These are phyloP conservation scores for Caenorhabditis inopinata DNA, from an alignment of 1,140 invertebrate species.

Conservation along the genomic window DNA sequence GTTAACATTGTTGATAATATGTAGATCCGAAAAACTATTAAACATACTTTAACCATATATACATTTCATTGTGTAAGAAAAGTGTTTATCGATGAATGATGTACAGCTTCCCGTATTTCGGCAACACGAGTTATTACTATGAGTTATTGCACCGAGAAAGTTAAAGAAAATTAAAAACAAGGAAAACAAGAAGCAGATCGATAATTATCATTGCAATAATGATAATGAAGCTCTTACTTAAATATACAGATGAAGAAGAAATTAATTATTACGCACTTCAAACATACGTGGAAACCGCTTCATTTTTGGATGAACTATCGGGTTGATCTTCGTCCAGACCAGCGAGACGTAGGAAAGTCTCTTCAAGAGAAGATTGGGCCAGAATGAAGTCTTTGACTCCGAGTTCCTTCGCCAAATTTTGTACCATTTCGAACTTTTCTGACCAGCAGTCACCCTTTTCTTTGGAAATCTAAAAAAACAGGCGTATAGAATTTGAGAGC, in stretches of 20 bases:
- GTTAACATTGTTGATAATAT: neutral
- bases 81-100: neutral
- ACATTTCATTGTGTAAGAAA: neutral
- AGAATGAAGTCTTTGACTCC: conserved; percentile 35
- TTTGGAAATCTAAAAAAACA: conserved; percentile 19
- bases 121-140: conserved; percentile 24
- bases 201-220: neutral
- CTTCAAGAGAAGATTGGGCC: conserved; percentile 37
- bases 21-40: too few species aligned
- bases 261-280: neutral
- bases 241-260: too few species aligned
- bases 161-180: neutral
- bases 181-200: neutral
- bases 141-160: neutral
- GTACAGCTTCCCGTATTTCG: neutral
- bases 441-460: conserved; percentile 22
- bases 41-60: too few species aligned
- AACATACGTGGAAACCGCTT: neutral
- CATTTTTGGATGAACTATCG: neutral
- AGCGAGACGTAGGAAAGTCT: conserved; percentile 23
- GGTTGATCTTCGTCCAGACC: conserved; percentile 20
- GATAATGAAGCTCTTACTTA: too few species aligned
- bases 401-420: conserved; percentile 2
- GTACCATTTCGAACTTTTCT: conserved; percentile 4
- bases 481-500: neutral